Evolutionary conservation across 1,140 invertebrate species (phyloP), one percentile per base, ranked within the genome.

Genomic region (Gryllus bimaculatus): DNA sequence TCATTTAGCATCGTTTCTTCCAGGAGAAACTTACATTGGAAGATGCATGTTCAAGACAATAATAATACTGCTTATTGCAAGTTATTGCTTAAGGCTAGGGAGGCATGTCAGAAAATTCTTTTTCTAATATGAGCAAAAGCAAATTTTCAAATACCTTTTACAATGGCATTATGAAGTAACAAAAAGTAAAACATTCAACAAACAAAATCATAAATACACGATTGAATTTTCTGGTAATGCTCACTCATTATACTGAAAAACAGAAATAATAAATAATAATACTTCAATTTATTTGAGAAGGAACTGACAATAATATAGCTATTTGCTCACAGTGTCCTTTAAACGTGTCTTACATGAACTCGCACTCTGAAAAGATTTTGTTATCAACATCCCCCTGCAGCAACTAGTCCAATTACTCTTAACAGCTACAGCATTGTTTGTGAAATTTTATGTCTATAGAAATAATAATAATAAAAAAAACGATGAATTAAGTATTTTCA

Each of bases 41-140:
- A 79, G 79, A 79, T 79, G 79, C 54, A 66, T 13, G 54, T 66
- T 77, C 73, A 47, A 79, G 75, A 73, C 78, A 74, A 20, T 78
- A 75, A 78, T 80, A 80, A 80, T 80, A 80, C 80, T 80, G 80
- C 80, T 80, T 80, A 80, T 80, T 80, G 80, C 80, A 48, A 78
- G 80, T 80, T 80, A 80, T 80, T 80, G 80, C 80, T 80, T 78
- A 48, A 79, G 75, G 78, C 78, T 79, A 75, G 73, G 78, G 78
- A 79, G 78, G 78, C 78, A 74, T 21, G 74, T 74, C 73, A 75
- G 74, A 74, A 74, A 47, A 73, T 79, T 79, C 21, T 48, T 48
- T n/a, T 74, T 73, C 48, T 75, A 66, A 66, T 73, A 79, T 75
- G 74, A 79, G 78, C 78, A 79, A 79, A 74, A 79, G 78, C 78